Conservation (phyloP, 2,797 vertebrate species). For the Xiphorhynchus erythropygius region DNA sequence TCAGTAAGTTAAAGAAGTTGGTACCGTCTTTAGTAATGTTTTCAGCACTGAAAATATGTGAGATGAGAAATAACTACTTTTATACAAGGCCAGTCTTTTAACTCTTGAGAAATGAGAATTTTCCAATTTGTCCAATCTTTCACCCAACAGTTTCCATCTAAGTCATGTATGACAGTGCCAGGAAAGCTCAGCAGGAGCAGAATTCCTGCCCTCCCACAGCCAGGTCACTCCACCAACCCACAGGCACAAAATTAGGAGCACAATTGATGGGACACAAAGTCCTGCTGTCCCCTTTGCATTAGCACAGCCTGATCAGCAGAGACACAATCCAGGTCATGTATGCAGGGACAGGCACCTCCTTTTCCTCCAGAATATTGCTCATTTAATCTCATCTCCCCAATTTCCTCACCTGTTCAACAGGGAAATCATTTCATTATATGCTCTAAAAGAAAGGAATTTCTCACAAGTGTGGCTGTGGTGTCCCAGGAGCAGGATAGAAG, state of each 20-base stretch:
- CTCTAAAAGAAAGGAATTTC: neutral
- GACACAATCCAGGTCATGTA: neutral
- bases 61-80: neutral
- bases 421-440: neutral
- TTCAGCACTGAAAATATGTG: neutral
- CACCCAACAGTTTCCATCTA: neutral
- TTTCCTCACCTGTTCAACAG: neutral
- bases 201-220: rapidly evolving
- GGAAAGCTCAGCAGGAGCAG: neutral
- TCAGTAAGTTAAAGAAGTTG: neutral
- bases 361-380: neutral
- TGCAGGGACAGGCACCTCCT: neutral
- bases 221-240: neutral
- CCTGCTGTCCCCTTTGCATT: neutral
- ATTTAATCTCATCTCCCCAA: neutral
- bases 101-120: neutral
- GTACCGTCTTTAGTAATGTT: neutral
- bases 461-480: neutral
- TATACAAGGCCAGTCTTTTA: neutral
- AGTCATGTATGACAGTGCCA: neutral
- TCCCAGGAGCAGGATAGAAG: neutral
- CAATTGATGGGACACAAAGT: neutral
- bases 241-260: neutral
- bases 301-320: neutral
- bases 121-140: neutral